These are phyloP conservation scores for Campylomormyrus numenius DNA, from an alignment of 2,113 vertebrate genomes.

Conservation along the genomic window DNA sequence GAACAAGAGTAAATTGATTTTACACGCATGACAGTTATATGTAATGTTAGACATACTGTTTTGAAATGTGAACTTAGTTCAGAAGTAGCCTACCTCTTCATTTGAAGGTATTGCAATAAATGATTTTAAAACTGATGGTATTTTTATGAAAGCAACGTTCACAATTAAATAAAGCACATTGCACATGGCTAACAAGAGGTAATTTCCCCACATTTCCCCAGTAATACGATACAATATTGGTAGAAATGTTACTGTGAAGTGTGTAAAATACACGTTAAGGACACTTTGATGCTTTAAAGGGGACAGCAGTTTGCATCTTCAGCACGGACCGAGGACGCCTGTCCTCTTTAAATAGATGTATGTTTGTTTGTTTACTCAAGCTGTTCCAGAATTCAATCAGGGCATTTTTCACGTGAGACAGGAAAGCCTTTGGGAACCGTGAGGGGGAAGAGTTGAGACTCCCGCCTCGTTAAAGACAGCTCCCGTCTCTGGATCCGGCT, in stretches of 20 bases:
- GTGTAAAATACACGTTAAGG: neutral
- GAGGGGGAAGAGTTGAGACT: constrained; percentile 3
- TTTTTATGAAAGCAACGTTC: neutral
- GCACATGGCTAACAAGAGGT: neutral
- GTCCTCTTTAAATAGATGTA: constrained; percentile 11
- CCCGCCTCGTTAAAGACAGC: constrained; percentile 59
- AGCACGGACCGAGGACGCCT: neutral
- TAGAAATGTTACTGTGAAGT: neutral
- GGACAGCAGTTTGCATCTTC: neutral
- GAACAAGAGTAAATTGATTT: neutral
- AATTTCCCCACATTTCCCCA: neutral
- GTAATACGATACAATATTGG: neutral
- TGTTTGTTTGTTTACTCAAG: constrained; percentile 9
- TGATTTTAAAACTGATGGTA: neutral
- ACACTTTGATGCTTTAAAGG: neutral
- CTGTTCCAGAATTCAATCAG: constrained; percentile 4
- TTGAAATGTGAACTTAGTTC: neutral
- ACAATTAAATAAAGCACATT: neutral
- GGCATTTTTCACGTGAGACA: constrained; percentile 16
- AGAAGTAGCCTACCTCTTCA: neutral
- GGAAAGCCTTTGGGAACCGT: neutral
- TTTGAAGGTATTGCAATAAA: neutral
- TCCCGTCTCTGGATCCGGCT: constrained; percentile 69
- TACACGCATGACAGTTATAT: neutral
- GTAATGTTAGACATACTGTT: neutral